Evolutionary conservation across 2,888 invertebrate species (phyloP), one percentile per base, ranked within the genome.

Genomic region (Zaprionus obscuricornis): DNA sequence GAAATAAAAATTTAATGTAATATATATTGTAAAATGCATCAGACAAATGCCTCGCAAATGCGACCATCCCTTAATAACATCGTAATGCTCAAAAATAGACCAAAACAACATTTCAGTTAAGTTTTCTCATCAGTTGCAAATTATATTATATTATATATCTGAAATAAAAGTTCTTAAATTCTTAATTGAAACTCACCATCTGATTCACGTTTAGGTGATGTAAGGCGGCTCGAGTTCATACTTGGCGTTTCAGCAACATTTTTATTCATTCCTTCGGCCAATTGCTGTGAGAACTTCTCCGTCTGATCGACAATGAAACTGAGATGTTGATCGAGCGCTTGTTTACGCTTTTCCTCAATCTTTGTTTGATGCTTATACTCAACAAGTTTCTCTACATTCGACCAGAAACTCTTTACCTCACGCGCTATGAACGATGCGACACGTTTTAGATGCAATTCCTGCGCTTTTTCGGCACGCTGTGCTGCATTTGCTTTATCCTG

Each of bases 221-320:
- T 91, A 39, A 91, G 90, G 36, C 91, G 88, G 59, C 92, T 92
- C 24, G 92, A 92, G 58, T 90, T 89, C 5, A 91, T 89, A 70
- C 92, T 92, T 5, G 90, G 88, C 22, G 77, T 74, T 22, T 85
- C 85, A 33, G 77, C 52, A 8, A 87, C 89, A 39, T 91, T 89
- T 89, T 94, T 93, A 82, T 94, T 94, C 92, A 97, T 94, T 69
- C 95, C 96, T 90, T 97, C 96, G 2, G 97, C 96, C 57, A 97
- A 91, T 91, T 96, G 94, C 18, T 96, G 95, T 24, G 98, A 98
- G 92, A 98, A 98, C 88, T 97, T 97, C 91, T 99, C 99, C 0
- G 99, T 98, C 91, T 98, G 97, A 91, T 98, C 98, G 57, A 99
- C 98, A 88, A 99, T 98, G 89, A 98, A 98, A 90, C 97, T 97